Conservation (phyloP, 2,888 invertebrate genomes). For the Trissoscelio sp. region DNA sequence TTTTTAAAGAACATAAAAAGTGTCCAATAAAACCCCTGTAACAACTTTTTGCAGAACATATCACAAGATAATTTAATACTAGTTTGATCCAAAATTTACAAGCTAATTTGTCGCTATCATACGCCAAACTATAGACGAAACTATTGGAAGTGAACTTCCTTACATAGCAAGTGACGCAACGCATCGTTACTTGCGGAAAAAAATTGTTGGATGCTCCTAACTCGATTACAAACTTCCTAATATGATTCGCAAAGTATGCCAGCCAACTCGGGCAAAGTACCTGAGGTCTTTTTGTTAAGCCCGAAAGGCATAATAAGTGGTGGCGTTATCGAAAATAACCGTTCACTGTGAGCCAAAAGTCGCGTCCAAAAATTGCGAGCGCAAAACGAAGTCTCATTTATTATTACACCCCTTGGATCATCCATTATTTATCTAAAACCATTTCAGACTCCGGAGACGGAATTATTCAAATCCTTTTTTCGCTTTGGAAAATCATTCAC, state of each 20-base stretch:
- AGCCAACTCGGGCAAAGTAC: background rate
- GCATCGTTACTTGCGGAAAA: constrained; percentile 56
- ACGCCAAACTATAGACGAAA: constrained; percentile 3
- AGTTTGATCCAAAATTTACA: constrained; percentile 8
- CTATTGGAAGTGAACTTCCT: constrained; percentile 47
- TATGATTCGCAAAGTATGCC: constrained; percentile 20
- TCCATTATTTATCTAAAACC: constrained; percentile 20
- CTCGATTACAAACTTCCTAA: constrained; percentile 56
- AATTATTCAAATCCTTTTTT: constrained; percentile 41
- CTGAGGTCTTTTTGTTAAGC: too few species aligned
- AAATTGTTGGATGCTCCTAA: constrained; percentile 43
- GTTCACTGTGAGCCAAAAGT: constrained; percentile 8
- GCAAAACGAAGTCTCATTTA: constrained; percentile 3
- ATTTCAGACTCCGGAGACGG: background rate
- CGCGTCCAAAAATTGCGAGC: background rate
- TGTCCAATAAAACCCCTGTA: background rate
- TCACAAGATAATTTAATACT: constrained; percentile 19
- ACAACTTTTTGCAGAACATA: background rate
- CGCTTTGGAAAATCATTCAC: constrained; percentile 38
- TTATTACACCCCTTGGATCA: constrained; percentile 8
- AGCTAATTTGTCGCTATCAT: constrained; percentile 47
- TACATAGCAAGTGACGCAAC: constrained; percentile 47
- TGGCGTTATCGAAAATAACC: constrained; percentile 9
- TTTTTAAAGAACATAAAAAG: background rate
- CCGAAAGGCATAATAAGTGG: background rate